phyloP scores from a whole-genome alignment of 2,888 invertebrate species.

The Matsumyia berberina region DNA sequence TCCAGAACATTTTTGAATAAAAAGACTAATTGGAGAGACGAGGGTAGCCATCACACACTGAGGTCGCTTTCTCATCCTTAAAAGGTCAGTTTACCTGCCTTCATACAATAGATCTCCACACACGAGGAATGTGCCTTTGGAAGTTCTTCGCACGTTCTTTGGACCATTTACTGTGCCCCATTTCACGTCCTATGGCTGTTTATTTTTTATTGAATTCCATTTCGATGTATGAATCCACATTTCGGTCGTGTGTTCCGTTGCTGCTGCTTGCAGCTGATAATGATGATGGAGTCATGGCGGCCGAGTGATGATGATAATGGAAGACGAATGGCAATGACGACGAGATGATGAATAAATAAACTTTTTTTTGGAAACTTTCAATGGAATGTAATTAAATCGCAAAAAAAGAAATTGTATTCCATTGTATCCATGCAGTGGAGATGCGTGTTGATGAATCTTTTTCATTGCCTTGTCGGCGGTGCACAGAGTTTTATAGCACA shows the following conservation, averaged over 20 bases:
- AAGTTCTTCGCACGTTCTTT: neutral
- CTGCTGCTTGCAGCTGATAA: neutral
- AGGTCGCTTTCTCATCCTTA: too few species aligned
- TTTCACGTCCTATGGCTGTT: slow-evolving; percentile 2
- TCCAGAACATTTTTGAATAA: too few species aligned
- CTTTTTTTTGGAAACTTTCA: slow-evolving; percentile 9
- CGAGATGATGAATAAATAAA: slow-evolving; percentile 32
- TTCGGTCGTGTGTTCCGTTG: neutral
- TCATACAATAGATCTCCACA: too few species aligned
- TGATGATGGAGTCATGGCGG: slow-evolving; percentile 25
- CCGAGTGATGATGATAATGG: neutral
- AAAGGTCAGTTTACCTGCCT: too few species aligned
- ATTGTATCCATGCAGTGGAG: slow-evolving; percentile 17
- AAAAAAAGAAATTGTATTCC: neutral
- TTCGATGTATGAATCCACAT: neutral
- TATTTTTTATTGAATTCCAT: slow-evolving; percentile 13
- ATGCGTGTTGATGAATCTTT: slow-evolving; percentile 15
- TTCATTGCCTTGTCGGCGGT: neutral
- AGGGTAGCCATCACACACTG: too few species aligned
- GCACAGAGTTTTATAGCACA: slow-evolving; percentile 7
- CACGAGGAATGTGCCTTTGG: too few species aligned
- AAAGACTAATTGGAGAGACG: too few species aligned
- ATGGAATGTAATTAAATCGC: slow-evolving; percentile 16
- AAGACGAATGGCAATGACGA: slow-evolving; percentile 29
- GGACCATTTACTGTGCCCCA: neutral